A percentile compares a stretch with the other conserved stretches of the same genome.
phyloP scores from a whole-genome alignment of 2,113 vertebrate genomes.

The Heptranchias perlo region DNA sequence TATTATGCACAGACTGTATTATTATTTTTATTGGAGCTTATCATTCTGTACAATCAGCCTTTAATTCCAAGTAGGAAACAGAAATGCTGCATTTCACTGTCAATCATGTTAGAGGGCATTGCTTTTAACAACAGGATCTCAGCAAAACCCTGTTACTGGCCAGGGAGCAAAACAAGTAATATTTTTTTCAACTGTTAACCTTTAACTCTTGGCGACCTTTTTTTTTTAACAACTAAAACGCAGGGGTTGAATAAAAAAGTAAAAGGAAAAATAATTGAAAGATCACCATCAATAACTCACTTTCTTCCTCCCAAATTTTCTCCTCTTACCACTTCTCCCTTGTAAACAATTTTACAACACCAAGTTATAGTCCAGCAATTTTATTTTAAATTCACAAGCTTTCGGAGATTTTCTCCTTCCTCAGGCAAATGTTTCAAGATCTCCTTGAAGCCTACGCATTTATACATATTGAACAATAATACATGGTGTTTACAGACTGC shows the following conservation, averaged over 20 bases:
- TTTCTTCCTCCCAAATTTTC: background rate
- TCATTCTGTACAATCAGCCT: background rate
- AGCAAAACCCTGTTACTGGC: background rate
- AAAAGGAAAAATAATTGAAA: background rate
- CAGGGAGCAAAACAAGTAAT: constrained; percentile 13
- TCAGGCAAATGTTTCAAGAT: too few species aligned
- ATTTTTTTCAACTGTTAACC: background rate
- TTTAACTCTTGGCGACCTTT: background rate
- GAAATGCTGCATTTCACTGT: background rate
- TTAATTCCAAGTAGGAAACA: background rate
- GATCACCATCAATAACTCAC: background rate
- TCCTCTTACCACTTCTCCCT: background rate
- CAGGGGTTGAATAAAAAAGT: background rate
- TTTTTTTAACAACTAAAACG: background rate
- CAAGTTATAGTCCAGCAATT: too few species aligned
- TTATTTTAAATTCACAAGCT: too few species aligned
- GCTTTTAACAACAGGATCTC: constrained; percentile 18
- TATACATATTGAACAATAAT: too few species aligned
- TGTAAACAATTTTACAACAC: too few species aligned
- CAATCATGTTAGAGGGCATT: background rate
- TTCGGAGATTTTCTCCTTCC: too few species aligned
- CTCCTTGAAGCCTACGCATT: too few species aligned
- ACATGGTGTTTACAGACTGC: too few species aligned
- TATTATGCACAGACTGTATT: background rate
- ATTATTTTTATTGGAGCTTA: background rate